Evolutionary conservation across 2,797 vertebrate species (phyloP).

Genomic region (Gallinago nigripennis): DNA sequence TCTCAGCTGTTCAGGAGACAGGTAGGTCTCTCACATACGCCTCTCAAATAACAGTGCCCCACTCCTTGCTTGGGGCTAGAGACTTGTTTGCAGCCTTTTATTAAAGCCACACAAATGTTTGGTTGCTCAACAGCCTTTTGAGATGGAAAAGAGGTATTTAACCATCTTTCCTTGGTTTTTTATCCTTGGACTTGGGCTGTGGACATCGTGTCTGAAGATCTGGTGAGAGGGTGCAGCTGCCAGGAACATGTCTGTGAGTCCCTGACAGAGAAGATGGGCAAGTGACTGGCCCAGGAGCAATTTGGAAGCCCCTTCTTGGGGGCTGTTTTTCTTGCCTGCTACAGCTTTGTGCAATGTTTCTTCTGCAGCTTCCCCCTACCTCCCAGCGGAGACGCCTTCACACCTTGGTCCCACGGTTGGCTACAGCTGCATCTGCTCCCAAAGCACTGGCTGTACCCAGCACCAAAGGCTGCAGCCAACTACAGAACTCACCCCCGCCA

Average conservation of each 20-base stretch:
- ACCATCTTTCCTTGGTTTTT: neutral
- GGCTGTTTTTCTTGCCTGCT: neutral
- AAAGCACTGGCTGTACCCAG: neutral
- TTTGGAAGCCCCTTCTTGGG: neutral
- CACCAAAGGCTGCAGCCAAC: neutral
- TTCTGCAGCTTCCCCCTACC: neutral
- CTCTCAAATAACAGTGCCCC: neutral
- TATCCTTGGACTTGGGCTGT: neutral
- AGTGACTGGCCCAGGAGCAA: neutral
- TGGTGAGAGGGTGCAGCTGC: neutral
- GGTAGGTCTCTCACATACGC: neutral
- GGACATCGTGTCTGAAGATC: neutral
- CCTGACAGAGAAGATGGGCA: neutral
- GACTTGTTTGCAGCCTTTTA: neutral
- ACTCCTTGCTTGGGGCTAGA: neutral
- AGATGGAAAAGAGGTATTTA: neutral
- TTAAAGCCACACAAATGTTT: neutral
- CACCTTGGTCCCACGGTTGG: no score
- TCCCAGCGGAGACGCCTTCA: neutral
- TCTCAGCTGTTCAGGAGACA: neutral
- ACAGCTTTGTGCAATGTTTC: neutral
- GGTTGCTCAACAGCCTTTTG: neutral
- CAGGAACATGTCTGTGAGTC: neutral
- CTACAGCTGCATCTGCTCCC: neutral
- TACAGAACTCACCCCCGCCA: neutral